Evolutionary conservation across 2,888 invertebrate genomes (phyloP).

Genomic region (Conistra vaccinii): DNA sequence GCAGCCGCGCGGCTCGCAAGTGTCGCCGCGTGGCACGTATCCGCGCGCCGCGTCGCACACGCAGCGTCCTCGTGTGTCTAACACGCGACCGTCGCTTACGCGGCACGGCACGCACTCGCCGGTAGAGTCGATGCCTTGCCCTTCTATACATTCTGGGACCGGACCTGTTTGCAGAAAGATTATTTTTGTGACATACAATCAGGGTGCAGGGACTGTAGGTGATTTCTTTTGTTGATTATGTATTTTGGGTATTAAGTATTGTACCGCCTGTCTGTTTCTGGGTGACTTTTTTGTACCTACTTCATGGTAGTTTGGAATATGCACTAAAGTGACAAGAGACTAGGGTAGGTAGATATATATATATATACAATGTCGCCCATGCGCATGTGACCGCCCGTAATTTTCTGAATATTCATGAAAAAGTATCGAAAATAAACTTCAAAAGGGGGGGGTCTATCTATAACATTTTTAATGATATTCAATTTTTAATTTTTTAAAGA

Average conservation of each 20-base stretch:
- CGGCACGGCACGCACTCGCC: constrained; percentile 95
- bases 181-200: constrained; percentile 1
- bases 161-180: constrained; percentile 72
- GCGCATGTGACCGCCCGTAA: too few species aligned
- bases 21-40: constrained; percentile 94
- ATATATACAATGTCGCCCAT: too few species aligned
- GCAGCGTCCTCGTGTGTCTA: constrained; percentile 95
- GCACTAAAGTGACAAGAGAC: background rate
- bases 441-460: too few species aligned
- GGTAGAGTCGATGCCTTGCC: constrained; percentile 93
- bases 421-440: too few species aligned
- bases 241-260: background rate
- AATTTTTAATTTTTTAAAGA: too few species aligned
- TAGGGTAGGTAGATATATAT: background rate
- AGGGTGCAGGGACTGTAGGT: background rate
- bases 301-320: constrained; percentile 1
- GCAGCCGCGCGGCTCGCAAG: constrained; percentile 95
- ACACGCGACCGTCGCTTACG: constrained; percentile 93
- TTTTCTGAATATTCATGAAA: too few species aligned
- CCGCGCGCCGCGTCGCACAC: constrained; percentile 95
- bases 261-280: background rate
- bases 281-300: background rate
- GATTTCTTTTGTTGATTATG: background rate
- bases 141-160: constrained; percentile 94
- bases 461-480: too few species aligned